These are phyloP conservation scores for Alosa sapidissima DNA, from an alignment of 2,797 vertebrate species.

Conservation along the genomic window DNA sequence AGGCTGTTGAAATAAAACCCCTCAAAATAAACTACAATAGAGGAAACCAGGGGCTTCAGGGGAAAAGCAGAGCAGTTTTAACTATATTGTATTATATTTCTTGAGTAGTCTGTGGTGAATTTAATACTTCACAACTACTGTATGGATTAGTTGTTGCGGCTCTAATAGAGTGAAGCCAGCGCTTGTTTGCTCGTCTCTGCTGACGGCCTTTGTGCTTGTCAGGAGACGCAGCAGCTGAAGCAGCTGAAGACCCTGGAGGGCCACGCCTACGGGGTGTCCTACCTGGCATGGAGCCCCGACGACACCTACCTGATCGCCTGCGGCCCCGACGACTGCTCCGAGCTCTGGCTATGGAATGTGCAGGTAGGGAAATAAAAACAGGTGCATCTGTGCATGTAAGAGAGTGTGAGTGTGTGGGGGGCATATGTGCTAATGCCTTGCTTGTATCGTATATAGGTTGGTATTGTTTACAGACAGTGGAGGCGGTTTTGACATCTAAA, in stretches of 20 bases:
- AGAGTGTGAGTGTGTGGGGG: neutral
- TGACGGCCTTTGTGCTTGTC: slow-evolving; percentile 35
- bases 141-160: too few relatives aligned
- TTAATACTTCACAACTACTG: too few relatives aligned
- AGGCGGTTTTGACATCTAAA: neutral
- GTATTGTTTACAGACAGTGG: neutral
- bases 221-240: slow-evolving; percentile 94
- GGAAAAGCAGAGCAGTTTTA: too few relatives aligned
- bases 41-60: too few relatives aligned
- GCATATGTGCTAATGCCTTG: neutral
- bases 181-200: neutral
- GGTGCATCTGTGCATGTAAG: neutral
- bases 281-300: slow-evolving; percentile 96
- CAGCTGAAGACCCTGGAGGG: slow-evolving; percentile 94
- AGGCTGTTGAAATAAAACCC: neutral
- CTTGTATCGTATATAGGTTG: too few relatives aligned
- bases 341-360: slow-evolving; percentile 97
- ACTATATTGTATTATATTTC: too few relatives aligned
- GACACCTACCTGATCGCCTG: slow-evolving; percentile 94
- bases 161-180: too few relatives aligned
- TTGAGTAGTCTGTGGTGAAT: too few relatives aligned
- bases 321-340: slow-evolving; percentile 96
- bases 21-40: too few relatives aligned
- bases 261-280: slow-evolving; percentile 94
- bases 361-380: slow-evolving; percentile 72